phyloP scores from a whole-genome alignment of 2,797 vertebrate genomes.

The Gobionotothen gibberifrons region DNA sequence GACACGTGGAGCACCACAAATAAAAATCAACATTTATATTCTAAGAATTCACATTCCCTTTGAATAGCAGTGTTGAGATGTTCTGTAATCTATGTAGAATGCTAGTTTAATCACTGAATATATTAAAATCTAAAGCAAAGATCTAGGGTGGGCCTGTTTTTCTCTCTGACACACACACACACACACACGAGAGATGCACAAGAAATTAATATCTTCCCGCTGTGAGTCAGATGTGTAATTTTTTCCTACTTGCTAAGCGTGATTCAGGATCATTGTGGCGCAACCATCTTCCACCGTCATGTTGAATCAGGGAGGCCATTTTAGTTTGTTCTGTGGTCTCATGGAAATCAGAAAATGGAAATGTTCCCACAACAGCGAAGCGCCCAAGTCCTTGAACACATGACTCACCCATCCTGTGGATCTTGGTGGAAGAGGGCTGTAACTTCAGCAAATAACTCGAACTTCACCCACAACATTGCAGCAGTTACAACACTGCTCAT shows the following conservation, averaged over 20 bases:
- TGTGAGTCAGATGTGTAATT: conserved; percentile 68
- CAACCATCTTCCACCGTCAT: conserved; percentile 57
- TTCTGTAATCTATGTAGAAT: background rate
- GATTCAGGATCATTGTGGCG: conserved; percentile 60
- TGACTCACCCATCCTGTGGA: conserved; percentile 84
- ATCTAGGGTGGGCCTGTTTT: conserved; percentile 26
- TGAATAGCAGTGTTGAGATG: background rate
- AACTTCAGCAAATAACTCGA: conserved; percentile 76
- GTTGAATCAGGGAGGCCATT: conserved; percentile 79
- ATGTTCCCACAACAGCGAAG: conserved; percentile 79
- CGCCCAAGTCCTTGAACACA: conserved; percentile 75
- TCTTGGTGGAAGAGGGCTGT: conserved; percentile 73
- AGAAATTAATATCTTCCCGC: conserved; percentile 37
- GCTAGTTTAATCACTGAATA: background rate
- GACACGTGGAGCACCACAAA: conserved; percentile 8
- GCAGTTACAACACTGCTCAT: conserved; percentile 51
- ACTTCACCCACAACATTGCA: conserved; percentile 52
- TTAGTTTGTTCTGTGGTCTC: conserved; percentile 78
- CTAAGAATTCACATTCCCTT: background rate
- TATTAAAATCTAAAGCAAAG: conserved; percentile 1
- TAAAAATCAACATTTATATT: too few species aligned
- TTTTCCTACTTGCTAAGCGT: conserved; percentile 66
- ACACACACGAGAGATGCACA: conserved; percentile 44
- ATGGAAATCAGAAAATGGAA: conserved; percentile 85
- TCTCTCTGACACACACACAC: conserved; percentile 6